Evolutionary conservation across 2,888 invertebrate species (phyloP).

Genomic region (Amiota mariae): DNA sequence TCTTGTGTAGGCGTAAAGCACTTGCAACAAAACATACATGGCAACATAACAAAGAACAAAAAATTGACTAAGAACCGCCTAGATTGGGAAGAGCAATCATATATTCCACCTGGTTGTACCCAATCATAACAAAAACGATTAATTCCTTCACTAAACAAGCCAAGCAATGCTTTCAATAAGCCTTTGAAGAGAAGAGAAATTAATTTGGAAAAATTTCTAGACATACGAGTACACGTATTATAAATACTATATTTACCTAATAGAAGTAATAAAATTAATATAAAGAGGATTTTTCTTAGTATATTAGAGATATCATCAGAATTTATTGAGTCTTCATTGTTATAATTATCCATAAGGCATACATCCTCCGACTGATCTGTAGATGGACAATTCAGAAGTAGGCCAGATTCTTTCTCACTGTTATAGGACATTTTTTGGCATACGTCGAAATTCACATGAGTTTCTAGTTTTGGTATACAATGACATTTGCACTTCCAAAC

Average conservation of each 20-base stretch:
- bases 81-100: constrained; percentile 49
- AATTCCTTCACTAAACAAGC: constrained; percentile 47
- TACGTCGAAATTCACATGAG: constrained; percentile 51
- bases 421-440: constrained; percentile 55
- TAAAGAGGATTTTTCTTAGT: background rate
- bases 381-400: constrained; percentile 45
- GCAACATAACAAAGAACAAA: constrained; percentile 57
- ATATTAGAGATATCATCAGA: constrained; percentile 32
- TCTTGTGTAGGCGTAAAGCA: constrained; percentile 59
- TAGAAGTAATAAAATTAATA: too few relatives aligned
- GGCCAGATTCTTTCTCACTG: constrained; percentile 54
- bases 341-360: constrained; percentile 32
- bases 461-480: constrained; percentile 59
- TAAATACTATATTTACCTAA: too few relatives aligned
- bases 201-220: too few relatives aligned
- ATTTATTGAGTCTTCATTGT: background rate
- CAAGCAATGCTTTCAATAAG: constrained; percentile 55
- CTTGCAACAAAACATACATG: constrained; percentile 60
- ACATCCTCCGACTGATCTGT: constrained; percentile 36
- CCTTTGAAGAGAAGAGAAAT: too few relatives aligned
- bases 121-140: constrained; percentile 56
- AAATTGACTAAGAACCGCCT: constrained; percentile 59
- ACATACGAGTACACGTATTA: too few relatives aligned
- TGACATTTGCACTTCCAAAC: constrained; percentile 67
- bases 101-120: constrained; percentile 56